Evolutionary conservation across 2,113 vertebrate species (phyloP).

Genomic region (Bombycilla garrulus): DNA sequence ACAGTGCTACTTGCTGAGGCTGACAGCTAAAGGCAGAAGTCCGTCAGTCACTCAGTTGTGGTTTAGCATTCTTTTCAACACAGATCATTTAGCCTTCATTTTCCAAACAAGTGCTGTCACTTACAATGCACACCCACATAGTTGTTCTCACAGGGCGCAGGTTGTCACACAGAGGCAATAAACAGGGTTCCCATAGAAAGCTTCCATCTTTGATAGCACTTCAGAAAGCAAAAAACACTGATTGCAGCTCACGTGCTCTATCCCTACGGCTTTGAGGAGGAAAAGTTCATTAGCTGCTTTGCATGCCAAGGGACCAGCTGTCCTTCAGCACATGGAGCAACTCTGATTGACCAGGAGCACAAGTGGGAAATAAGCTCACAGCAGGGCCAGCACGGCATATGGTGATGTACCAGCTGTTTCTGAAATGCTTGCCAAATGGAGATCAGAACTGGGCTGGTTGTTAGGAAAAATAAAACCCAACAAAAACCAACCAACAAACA

Average conservation of each 20-base stretch:
- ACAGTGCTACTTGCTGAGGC: neutral
- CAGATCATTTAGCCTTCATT: neutral
- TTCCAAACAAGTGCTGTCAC: slow-evolving; percentile 12
- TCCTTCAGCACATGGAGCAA: slow-evolving; percentile 42
- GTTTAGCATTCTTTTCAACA: neutral
- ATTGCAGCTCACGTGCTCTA: neutral
- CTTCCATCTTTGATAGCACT: neutral
- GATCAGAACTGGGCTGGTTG: neutral
- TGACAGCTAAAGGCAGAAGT: neutral
- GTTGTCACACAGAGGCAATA: neutral
- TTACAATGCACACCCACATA: neutral
- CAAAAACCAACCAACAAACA: neutral
- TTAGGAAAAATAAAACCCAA: slow-evolving; percentile 27
- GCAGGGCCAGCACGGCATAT: slow-evolving; percentile 37
- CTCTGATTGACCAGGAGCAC: slow-evolving; percentile 62
- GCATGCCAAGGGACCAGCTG: slow-evolving; percentile 63
- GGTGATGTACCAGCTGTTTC: slow-evolving; percentile 63
- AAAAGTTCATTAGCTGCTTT: slow-evolving; percentile 55
- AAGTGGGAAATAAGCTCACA: slow-evolving; percentile 55
- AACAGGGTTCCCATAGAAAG: neutral
- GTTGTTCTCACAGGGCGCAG: neutral
- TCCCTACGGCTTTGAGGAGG: neutral
- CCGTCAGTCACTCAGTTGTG: neutral
- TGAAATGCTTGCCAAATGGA: slow-evolving; percentile 32
- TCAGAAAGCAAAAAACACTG: neutral